Percentiles rank a stretch among this genome's conserved stretches.
Evolutionary conservation across 53 echinoderm and acorn worm genomes (phyloP).

Genomic region (Luidia sarsii): DNA sequence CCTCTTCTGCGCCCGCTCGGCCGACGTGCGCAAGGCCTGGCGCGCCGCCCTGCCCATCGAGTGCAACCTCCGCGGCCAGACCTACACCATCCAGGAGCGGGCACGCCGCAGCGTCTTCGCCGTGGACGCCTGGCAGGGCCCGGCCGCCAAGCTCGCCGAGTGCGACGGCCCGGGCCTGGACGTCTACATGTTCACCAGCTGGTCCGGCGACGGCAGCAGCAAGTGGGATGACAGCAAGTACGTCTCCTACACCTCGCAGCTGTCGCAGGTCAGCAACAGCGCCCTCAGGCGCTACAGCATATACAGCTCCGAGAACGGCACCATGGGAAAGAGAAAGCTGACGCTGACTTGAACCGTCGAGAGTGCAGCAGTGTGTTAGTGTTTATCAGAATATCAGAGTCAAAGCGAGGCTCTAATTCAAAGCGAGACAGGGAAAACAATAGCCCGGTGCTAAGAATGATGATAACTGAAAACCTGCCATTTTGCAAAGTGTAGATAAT

Average conservation of each 20-base stretch:
- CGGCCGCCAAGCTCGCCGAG: constrained; percentile 60
- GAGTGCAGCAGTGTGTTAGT: too few species aligned
- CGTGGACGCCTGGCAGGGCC: constrained; percentile 61
- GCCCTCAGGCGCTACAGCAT: constrained; percentile 26
- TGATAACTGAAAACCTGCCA: too few species aligned
- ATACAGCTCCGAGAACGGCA: constrained; percentile 46
- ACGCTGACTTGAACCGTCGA: constrained; percentile 13
- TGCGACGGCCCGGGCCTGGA: constrained; percentile 82
- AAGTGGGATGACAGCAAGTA: constrained; percentile 38
- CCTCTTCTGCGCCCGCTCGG: constrained; percentile 78
- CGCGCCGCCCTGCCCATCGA: constrained; percentile 65
- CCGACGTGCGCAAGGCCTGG: constrained; percentile 77
- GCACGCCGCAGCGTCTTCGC: constrained; percentile 48
- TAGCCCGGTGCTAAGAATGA: too few species aligned
- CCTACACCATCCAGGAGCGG: constrained; percentile 81
- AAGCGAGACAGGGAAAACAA: too few species aligned
- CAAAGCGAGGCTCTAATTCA: too few species aligned
- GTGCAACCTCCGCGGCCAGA: constrained; percentile 77
- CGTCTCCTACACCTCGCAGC: constrained; percentile 46
- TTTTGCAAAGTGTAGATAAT: too few species aligned
- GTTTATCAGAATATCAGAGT: too few species aligned
- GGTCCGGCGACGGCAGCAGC: constrained; percentile 46
- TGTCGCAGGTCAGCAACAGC: constrained; percentile 36
- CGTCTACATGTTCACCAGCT: constrained; percentile 70
- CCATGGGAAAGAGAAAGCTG: constrained; percentile 19